These are phyloP conservation scores for Thalassarche chlororhynchos DNA, from an alignment of 2,113 vertebrate species.

Conservation along the genomic window DNA sequence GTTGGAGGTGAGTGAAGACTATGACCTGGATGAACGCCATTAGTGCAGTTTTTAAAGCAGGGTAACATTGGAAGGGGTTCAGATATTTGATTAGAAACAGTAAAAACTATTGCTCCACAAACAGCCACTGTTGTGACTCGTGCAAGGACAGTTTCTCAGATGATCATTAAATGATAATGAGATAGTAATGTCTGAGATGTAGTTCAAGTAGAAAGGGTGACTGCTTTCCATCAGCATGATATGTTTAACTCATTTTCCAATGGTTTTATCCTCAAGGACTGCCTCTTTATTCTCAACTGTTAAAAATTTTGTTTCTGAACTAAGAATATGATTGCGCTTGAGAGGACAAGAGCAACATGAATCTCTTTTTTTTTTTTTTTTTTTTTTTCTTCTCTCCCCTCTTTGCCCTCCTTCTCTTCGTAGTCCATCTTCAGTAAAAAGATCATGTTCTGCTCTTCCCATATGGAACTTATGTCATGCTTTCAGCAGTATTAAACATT, in stretches of 20 bases:
- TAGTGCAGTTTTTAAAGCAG: not conserved
- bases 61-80: not conserved
- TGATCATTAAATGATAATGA: not conserved
- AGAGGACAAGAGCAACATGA: too few species aligned
- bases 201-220: not conserved
- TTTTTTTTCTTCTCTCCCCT: too few species aligned
- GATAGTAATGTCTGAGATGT: too few species aligned
- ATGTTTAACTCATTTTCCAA: rapidly evolving
- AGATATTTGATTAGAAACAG: not conserved
- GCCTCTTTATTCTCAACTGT: not conserved
- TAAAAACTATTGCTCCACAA: not conserved
- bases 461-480: not conserved
- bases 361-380: too few species aligned
- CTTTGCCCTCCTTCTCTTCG: not conserved
- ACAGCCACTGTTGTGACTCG: not conserved
- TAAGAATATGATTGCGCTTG: not conserved
- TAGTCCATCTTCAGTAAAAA: not conserved
- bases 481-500: not conserved
- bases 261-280: not conserved
- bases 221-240: not conserved
- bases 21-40: rapidly evolving
- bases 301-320: not conserved
- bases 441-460: not conserved
- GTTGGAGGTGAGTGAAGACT: not conserved
- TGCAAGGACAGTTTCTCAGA: not conserved